A percentile compares a stretch with the other conserved stretches of the same genome.
phyloP scores from a whole-genome alignment of 2,888 invertebrate species.

The Acronicta alni region DNA sequence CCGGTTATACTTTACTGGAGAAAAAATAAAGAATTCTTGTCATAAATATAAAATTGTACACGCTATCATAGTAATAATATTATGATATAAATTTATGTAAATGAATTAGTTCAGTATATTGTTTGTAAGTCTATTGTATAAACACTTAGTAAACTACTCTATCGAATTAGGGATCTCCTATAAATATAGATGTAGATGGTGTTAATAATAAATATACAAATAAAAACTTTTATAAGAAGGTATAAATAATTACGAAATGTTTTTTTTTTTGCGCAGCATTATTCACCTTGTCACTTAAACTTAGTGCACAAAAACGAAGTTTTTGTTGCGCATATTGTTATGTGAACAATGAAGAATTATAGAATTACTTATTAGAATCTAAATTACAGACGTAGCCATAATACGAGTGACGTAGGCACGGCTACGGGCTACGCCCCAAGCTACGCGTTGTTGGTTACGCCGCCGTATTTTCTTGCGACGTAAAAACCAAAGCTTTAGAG shows the following conservation, averaged over 20 bases:
- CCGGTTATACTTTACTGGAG: not conserved
- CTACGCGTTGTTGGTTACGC: not conserved
- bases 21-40: no score
- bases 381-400: not conserved
- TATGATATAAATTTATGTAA: no score
- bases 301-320: slow-evolving; percentile 1
- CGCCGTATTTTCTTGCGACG: not conserved
- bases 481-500: not conserved
- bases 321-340: slow-evolving; percentile 1
- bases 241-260: no score
- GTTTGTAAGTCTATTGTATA: no score
- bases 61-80: no score
- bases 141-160: no score
- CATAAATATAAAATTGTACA: no score
- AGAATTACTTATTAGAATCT: not conserved
- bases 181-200: no score
- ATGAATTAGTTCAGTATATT: no score
- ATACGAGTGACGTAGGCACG: not conserved
- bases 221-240: no score
- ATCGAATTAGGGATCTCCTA: no score
- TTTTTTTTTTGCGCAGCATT: not conserved
- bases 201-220: no score
- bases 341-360: not conserved
- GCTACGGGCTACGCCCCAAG: not conserved
- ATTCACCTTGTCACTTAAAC: slow-evolving; percentile 2